Conservation (phyloP, 1,140 invertebrate species). For the Meteorus sp. region DNA sequence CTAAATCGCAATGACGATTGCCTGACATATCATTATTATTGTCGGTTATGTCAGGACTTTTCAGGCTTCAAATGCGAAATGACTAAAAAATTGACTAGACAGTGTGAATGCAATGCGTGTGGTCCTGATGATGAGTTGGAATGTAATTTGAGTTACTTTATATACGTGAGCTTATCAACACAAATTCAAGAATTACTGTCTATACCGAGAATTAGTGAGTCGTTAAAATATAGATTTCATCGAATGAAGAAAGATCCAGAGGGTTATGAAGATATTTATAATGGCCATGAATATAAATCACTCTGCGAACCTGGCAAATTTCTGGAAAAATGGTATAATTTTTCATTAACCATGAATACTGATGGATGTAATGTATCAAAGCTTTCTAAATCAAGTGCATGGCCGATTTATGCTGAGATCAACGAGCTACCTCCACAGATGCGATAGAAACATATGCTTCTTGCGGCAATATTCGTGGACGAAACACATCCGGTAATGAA, state of each 20-base stretch:
- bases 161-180: background rate
- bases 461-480: slow-evolving; percentile 24
- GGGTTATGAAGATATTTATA: background rate
- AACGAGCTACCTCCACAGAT: slow-evolving; percentile 28
- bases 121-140: too few species aligned
- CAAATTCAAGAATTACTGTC: background rate
- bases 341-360: slow-evolving; percentile 21
- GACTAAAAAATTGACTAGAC: too few species aligned
- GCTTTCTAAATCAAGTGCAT: slow-evolving; percentile 14
- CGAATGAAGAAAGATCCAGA: background rate
- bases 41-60: too few species aligned
- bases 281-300: slow-evolving; percentile 11
- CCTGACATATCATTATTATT: too few species aligned
- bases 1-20: too few species aligned
- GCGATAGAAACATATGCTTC: slow-evolving; percentile 26
- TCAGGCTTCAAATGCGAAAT: too few species aligned
- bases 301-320: slow-evolving; percentile 1
- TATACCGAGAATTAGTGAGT: background rate
- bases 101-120: too few species aligned
- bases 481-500: slow-evolving; percentile 1
- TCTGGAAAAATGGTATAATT: slow-evolving; percentile 13
- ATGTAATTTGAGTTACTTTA: too few species aligned
- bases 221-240: slow-evolving; percentile 1
- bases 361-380: slow-evolving; percentile 21
- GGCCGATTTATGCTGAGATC: slow-evolving; percentile 17